phyloP scores from a whole-genome alignment of 2,888 invertebrate species.

The Oeneis ivallda region DNA sequence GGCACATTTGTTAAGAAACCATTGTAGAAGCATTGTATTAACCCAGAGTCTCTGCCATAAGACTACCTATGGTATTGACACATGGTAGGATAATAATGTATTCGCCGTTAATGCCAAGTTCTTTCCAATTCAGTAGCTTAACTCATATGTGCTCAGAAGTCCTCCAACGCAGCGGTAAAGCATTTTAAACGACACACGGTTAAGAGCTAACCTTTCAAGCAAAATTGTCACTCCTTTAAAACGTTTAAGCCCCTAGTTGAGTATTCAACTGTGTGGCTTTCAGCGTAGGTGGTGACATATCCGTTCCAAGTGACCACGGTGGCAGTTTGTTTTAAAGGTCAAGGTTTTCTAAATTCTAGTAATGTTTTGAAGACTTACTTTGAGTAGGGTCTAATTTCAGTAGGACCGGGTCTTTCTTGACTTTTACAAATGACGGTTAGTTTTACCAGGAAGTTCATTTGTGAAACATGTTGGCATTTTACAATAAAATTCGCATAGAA shows the following conservation, averaged over 20 bases:
- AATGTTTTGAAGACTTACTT: background rate
- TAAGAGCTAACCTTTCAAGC: background rate
- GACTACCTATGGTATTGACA: too few species aligned
- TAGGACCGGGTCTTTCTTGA: background rate
- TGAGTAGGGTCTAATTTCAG: background rate
- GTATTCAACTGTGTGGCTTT: background rate
- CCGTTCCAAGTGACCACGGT: conserved; percentile 1
- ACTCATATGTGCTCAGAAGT: too few species aligned
- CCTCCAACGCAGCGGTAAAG: background rate
- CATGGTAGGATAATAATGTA: too few species aligned
- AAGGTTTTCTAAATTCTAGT: background rate
- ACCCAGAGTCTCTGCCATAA: too few species aligned
- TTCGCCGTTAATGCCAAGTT: too few species aligned
- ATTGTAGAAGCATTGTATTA: too few species aligned
- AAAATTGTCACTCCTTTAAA: background rate
- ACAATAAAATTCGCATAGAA: background rate
- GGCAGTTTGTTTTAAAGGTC: background rate
- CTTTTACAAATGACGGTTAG: background rate
- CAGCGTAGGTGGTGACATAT: background rate
- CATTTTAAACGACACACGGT: background rate
- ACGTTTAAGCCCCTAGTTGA: too few species aligned
- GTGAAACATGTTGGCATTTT: background rate
- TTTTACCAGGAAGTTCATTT: conserved; percentile 1
- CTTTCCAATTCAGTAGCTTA: too few species aligned
- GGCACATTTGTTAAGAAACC: too few species aligned